Conservation (phyloP, 2,113 vertebrate genomes). For the Pelvicachromis taeniatus region DNA sequence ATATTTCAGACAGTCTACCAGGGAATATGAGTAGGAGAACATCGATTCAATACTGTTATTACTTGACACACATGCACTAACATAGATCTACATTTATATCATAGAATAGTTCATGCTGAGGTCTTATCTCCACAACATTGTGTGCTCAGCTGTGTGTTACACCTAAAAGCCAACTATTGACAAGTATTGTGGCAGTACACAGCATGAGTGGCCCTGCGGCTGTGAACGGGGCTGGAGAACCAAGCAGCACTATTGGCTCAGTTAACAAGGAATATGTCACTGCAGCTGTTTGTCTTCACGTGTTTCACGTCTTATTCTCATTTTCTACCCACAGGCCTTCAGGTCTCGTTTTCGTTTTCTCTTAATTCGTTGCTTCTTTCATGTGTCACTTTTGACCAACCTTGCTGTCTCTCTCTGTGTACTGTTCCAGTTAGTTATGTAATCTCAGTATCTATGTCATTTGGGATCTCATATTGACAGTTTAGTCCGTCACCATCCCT, state of each 20-base stretch:
- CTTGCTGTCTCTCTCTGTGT: not conserved
- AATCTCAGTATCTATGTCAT: constrained; percentile 31
- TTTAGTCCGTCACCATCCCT: constrained; percentile 4
- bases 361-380: not conserved
- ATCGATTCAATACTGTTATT: not conserved
- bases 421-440: constrained; percentile 42
- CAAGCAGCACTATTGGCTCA: constrained; percentile 51
- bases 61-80: not conserved
- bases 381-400: constrained; percentile 22
- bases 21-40: constrained; percentile 17
- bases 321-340: not conserved
- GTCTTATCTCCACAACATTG: constrained; percentile 1
- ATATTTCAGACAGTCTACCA: constrained; percentile 12
- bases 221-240: constrained; percentile 3
- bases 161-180: constrained; percentile 37
- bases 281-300: constrained; percentile 30
- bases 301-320: constrained; percentile 14
- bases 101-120: not conserved
- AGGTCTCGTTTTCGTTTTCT: not conserved
- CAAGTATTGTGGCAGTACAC: constrained; percentile 28
- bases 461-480: constrained; percentile 32
- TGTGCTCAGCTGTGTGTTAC: constrained; percentile 50
- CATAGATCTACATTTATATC: not conserved
- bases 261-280: constrained; percentile 16
- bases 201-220: constrained; percentile 48